Base-by-base conservation (phyloP, 2,797 vertebrate species). In the Labroides dimidiatus region DNA sequence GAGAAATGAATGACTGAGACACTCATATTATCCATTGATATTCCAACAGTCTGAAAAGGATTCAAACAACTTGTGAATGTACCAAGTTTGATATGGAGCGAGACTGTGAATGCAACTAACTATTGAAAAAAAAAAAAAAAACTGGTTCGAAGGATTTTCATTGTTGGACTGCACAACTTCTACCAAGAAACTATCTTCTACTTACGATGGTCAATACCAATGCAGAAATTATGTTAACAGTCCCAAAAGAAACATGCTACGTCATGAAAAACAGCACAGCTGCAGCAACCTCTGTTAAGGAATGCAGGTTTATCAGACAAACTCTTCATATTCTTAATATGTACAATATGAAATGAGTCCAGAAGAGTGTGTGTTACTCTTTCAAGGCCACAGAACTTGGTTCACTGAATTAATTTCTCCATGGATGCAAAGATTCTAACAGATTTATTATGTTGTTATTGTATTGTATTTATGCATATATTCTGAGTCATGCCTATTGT, bases 371-470 rank as follows among this genome's bases (percentile, higher is more conserved):
- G 55, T 69, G 57, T 20, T 20, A 75, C 43, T 43, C 30, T 47
- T 7, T 33, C 30, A 33, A 33, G 8, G 30, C 30, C 30, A 58
- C 48, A 71, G 56, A 61, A 47, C n/a, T 33, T 5, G n/a, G 4
- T 54, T 51, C 27, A 27, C 23, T 57, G 51, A 69, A 36, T 67
- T 3, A 2, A 52, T 33, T 37, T 62, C 15, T 56, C 19, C 12
- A 57, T 67, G 58, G 6, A 67, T 74, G 16, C 44, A 43, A 42
- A 61, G 12, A 60, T 77, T 81, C 74, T 37, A 63, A 73, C 51
- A 60, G 30, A 58, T 45, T 16, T 49, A 24, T 49, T 15, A 27
- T 23, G 23, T 49, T 47, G 14, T 49, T 24, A 10, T 33, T 65
- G 12, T 56, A 27, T 51, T 69, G 23, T 69, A 69, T 68, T 61